These are phyloP conservation scores for Serranus cabrilla DNA, from an alignment of 2,797 vertebrate species.

Conservation along the genomic window DNA sequence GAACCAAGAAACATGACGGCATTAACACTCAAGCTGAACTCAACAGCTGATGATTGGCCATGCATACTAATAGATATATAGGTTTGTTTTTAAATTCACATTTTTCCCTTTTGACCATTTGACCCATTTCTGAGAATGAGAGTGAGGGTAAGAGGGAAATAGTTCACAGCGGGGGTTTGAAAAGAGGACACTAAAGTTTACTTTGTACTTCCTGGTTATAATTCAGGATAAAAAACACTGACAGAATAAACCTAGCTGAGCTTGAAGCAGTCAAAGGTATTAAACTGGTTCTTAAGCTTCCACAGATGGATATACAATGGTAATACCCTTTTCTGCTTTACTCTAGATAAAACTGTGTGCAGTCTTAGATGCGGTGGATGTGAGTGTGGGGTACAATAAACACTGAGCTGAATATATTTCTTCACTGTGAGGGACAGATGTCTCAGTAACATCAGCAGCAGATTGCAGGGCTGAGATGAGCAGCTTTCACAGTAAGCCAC, in stretches of 20 bases:
- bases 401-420: constrained; percentile 34
- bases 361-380: constrained; percentile 36
- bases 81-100: background rate
- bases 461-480: constrained; percentile 45
- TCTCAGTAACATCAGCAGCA: constrained; percentile 50
- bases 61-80: background rate
- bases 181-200: constrained; percentile 54
- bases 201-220: constrained; percentile 57
- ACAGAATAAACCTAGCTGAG: constrained; percentile 50
- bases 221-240: constrained; percentile 52
- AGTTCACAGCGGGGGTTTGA: constrained; percentile 22
- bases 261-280: constrained; percentile 45
- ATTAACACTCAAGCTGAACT: constrained; percentile 3
- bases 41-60: background rate
- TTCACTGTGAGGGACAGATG: constrained; percentile 58
- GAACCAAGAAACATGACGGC: constrained; percentile 1
- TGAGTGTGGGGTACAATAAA: constrained; percentile 39
- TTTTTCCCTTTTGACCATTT: constrained; percentile 14
- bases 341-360: constrained; percentile 18
- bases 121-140: constrained; percentile 18
- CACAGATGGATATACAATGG: constrained; percentile 47
- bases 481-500: constrained; percentile 63
- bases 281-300: constrained; percentile 70
- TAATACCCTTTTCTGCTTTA: constrained; percentile 48
- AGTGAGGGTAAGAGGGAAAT: background rate